Evolutionary conservation across 2,113 vertebrate genomes (phyloP), one percentile per base, ranked within the genome.

Genomic region (Phalacrocorax brasilianus): DNA sequence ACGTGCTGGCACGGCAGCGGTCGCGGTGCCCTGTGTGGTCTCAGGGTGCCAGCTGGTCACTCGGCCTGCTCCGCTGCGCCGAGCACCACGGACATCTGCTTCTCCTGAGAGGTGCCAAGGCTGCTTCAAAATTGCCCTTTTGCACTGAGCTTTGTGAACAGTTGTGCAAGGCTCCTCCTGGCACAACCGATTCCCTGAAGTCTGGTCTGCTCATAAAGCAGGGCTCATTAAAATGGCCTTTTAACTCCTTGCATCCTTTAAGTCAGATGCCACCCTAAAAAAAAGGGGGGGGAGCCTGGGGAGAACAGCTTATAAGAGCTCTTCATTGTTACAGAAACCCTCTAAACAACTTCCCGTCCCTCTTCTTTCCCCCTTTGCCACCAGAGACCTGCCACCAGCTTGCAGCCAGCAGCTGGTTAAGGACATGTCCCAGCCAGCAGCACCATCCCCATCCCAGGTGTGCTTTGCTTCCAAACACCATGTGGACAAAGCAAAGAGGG

Each of bases 61-160:
- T 18, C 45, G 12, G 49, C 45, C 62, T 33, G 74, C 77, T 28
- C 52, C 9, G 0, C 38, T 2, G 1, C 4, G 3, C 49, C 2
- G 1, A 22, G 44, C 66, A 23, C 66, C 1, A 3, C 24, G 71
- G 88, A 30, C 47, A n/a, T 42, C 62, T 55, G 62, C 56, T 62
- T 55, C 63, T 83, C 52, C 68, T 17, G 45, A 24, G 79, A 30
- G 28, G 44, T 47, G 78, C 88, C 62, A 38, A 38, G 71, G 63
- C 71, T 2, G 0, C 28, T 13, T 35, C n/a, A 8, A 3, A 30
- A 38, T 38, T 5, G 47, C 6, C 14, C 4, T 0, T 3, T 30
- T 14, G 15, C 75, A n/a, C 30, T 6, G 38, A 30, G 40, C 23
- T 32, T 30, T 44, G 2, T 8, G 26, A 53, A 12, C 24, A 35